Evolutionary conservation across 2,113 vertebrate genomes (phyloP).

Genomic region (Prunella himalayana): DNA sequence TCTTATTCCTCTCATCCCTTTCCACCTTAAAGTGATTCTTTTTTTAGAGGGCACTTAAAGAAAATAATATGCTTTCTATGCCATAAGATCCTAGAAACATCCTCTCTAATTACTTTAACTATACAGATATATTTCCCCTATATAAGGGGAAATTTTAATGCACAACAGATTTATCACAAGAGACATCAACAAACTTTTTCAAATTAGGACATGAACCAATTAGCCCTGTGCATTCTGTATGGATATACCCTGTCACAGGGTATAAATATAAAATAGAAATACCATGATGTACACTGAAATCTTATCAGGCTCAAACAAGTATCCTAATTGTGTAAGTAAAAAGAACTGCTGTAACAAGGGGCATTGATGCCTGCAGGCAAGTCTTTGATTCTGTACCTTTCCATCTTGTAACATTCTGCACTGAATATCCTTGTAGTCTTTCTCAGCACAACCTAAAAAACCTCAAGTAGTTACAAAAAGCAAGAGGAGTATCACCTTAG

Average conservation of each 20-base stretch:
- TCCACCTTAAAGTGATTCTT: not conserved
- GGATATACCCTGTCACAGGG: constrained; percentile 9
- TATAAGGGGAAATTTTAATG: constrained; percentile 7
- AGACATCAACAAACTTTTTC: constrained; percentile 21
- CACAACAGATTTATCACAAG: constrained; percentile 17
- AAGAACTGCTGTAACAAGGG: constrained; percentile 33
- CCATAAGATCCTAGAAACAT: not conserved
- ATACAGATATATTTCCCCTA: not conserved
- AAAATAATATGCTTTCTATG: not conserved
- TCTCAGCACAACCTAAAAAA: constrained; percentile 46
- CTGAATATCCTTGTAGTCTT: constrained; percentile 41
- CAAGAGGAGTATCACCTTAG: constrained; percentile 18
- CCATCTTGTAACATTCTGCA: constrained; percentile 2
- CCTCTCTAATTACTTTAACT: not conserved
- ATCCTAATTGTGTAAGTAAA: constrained; percentile 53
- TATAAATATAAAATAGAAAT: constrained; percentile 62
- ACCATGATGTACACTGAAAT: constrained; percentile 25
- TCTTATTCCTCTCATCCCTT: not conserved
- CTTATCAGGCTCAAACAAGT: constrained; percentile 46
- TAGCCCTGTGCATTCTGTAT: not conserved
- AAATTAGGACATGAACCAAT: constrained; percentile 39
- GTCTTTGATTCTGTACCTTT: constrained; percentile 67
- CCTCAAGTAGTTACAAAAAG: constrained; percentile 55
- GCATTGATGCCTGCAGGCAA: constrained; percentile 57
- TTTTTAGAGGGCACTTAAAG: not conserved